Conservation (phyloP, 2,888 invertebrate species). For the Arrhopalites spinosus region DNA sequence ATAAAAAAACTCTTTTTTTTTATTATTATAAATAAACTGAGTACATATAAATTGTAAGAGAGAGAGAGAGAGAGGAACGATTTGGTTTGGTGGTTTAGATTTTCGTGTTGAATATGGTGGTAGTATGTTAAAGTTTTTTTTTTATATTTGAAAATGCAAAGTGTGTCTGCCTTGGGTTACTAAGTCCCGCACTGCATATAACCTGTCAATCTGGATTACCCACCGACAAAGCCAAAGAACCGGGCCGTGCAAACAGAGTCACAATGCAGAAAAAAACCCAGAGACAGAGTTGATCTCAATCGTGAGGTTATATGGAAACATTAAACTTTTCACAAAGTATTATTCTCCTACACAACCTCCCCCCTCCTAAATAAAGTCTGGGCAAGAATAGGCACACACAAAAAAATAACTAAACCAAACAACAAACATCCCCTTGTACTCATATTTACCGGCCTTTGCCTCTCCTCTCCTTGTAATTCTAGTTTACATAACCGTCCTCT, state of each 20-base stretch:
- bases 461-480: neutral
- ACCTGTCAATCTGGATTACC: slow-evolving; percentile 52
- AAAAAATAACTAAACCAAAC: too few species aligned
- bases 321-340: slow-evolving; percentile 29
- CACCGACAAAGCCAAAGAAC: slow-evolving; percentile 49
- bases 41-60: neutral
- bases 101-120: too few species aligned
- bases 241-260: slow-evolving; percentile 38
- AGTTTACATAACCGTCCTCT: neutral
- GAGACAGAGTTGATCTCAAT: slow-evolving; percentile 14
- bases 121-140: neutral
- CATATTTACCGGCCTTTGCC: neutral
- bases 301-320: slow-evolving; percentile 29
- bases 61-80: neutral
- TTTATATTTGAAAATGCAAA: slow-evolving; percentile 15
- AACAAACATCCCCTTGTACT: neutral
- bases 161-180: slow-evolving; percentile 16
- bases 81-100: neutral
- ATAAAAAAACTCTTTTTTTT: too few species aligned
- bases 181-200: slow-evolving; percentile 22
- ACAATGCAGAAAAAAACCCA: slow-evolving; percentile 22
- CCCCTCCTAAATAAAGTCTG: too few species aligned
- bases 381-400: too few species aligned
- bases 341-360: too few species aligned
- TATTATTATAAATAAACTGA: too few species aligned